Base-by-base conservation (phyloP, 2,888 invertebrate genomes). In the Noctua janthe region DNA sequence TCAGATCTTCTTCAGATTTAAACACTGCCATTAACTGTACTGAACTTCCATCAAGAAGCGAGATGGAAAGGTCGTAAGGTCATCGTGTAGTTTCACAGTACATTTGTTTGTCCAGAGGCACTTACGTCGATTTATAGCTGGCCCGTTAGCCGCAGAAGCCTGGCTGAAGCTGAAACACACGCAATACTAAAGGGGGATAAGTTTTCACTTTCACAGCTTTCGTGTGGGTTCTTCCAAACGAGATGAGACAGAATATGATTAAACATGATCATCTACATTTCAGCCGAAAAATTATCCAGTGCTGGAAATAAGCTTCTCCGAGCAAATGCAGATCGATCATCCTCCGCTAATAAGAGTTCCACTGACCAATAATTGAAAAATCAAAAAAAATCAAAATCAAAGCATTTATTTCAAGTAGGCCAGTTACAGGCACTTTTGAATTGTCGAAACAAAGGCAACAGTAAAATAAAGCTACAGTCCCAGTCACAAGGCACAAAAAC, bases 61-160 rank as follows among this genome's bases (percentile, higher is more conserved):
- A 71, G 29, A 72, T 62, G n/a, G 56, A 29, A 62, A 69, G 79
- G 54, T 82, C 78, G 72, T 74, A 71, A 71, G 80, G 85, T 83
- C 85, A 82, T 76, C 64, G 35, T 70, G 73, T 76, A 59, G 87
- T 91, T 92, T 91, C 90, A 91, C 91, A 89, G 90, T 85, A 91
- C 91, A 91, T 92, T 92, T 91, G 88, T 90, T 89, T 88, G 89
- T 85, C 71, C 79, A 79, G 87, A 88, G 85, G 86, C 90, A 84
- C 90, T 91, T 88, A 87, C 85, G 71, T 78, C 88, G 88, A 93
- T 93, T 92, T 93, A 93, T 92, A 72, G 86, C 78, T 59, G 80
- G 76, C 75, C 78, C 84, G 84, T 91, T 90, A 78, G 81, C 84
- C 82, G 79, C 89, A 87, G 84, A 86, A 75, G 54, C 71, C 76